A percentile compares a stretch with the other conserved stretches of the same genome.
phyloP scores from a whole-genome alignment of 2,888 invertebrate species.

The Fragum whitleyi region DNA sequence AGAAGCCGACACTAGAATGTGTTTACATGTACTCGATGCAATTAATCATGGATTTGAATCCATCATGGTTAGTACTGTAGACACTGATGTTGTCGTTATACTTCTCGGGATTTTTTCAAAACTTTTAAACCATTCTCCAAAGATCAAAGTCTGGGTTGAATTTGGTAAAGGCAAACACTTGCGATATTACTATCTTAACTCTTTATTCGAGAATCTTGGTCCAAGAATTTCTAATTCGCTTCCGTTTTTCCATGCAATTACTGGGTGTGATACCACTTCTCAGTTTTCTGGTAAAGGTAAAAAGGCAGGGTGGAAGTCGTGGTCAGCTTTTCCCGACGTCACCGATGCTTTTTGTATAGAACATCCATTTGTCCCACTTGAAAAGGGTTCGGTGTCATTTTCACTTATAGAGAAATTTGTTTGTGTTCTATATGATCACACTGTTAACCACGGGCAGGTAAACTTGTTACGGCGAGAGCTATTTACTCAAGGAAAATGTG shows the following conservation, averaged over 20 bases:
- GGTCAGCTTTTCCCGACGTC: not conserved
- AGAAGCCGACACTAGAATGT: conserved; percentile 36
- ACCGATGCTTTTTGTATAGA: conserved; percentile 1
- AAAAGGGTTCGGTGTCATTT: not conserved
- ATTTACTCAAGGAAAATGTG: conserved; percentile 17
- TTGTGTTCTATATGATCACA: conserved; percentile 6
- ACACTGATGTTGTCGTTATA: conserved; percentile 34
- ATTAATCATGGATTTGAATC: not conserved
- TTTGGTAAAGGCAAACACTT: conserved; percentile 56
- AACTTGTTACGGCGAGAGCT: not conserved
- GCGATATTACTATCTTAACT: conserved; percentile 63
- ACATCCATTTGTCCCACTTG: conserved; percentile 6
- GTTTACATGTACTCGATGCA: conserved; percentile 15
- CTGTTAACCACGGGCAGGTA: not conserved
- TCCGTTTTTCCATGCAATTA: conserved; percentile 66
- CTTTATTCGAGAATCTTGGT: conserved; percentile 46
- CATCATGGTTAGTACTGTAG: conserved; percentile 23
- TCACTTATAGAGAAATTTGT: not conserved
- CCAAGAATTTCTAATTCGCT: conserved; percentile 49
- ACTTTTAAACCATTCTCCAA: not conserved
- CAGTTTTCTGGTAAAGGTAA: conserved; percentile 65
- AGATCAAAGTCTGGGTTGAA: conserved; percentile 50
- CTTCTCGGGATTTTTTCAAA: conserved; percentile 5
- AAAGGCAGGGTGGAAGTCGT: conserved; percentile 56
- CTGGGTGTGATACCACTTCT: conserved; percentile 67